A percentile compares a stretch with the other conserved stretches of the same genome.
phyloP scores from a whole-genome alignment of 2,113 vertebrate species.

The Chlamydotis undulata region DNA sequence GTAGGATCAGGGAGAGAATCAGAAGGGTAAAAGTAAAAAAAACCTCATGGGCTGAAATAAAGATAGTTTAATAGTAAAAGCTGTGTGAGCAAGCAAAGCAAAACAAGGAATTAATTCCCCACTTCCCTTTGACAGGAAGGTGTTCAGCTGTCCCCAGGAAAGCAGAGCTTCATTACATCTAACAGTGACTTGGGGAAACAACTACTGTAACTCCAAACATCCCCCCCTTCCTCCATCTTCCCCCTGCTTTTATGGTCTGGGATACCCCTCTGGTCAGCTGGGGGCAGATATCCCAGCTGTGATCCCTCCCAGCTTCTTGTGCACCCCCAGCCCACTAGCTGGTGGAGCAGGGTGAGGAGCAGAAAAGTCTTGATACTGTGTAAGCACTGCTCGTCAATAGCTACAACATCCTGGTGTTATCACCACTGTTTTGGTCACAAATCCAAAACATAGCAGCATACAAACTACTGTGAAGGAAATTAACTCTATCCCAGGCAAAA shows the following conservation, averaged over 20 bases:
- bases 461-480: background rate
- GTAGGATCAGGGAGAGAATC: background rate
- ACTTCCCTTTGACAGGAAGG: background rate
- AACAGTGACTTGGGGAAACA: background rate
- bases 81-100: background rate
- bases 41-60: background rate
- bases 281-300: background rate
- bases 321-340: background rate
- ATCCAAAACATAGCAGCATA: background rate
- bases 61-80: background rate
- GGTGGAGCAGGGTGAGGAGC: background rate
- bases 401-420: background rate
- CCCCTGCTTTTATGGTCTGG: background rate
- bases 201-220: accelerated
- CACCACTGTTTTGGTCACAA: background rate
- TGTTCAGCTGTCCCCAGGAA: background rate
- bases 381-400: background rate
- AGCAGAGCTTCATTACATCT: accelerated
- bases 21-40: background rate
- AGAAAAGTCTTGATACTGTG: background rate
- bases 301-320: background rate
- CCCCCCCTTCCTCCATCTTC: background rate
- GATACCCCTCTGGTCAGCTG: background rate
- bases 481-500: background rate
- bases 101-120: background rate